Percentiles rank a stretch among this genome's conserved stretches.
Evolutionary conservation across 2,797 vertebrate species (phyloP).

Genomic region (Macropus fuliginosus): DNA sequence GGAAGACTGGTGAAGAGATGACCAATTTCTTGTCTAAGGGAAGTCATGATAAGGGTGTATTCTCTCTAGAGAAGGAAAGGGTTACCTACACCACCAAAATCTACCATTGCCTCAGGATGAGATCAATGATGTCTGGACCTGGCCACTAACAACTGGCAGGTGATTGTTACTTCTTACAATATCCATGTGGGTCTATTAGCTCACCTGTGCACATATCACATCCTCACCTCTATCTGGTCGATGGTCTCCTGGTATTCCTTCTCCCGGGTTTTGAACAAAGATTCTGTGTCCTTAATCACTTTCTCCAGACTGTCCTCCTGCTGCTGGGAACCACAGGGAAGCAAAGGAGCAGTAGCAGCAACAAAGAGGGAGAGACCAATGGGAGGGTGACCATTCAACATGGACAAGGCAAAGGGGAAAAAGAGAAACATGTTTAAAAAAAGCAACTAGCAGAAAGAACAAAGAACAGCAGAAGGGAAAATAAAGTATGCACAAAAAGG

Average conservation of each 20-base stretch:
- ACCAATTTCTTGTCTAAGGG: not conserved
- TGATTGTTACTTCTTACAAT: not conserved
- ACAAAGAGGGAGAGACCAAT: conserved; percentile 22
- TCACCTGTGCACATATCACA: conserved; percentile 75
- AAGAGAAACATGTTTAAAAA: conserved; percentile 40
- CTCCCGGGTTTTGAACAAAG: conserved; percentile 96
- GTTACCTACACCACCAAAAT: not conserved
- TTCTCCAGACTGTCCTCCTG: conserved; percentile 97
- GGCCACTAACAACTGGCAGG: fast-evolving
- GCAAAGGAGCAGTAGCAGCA: not conserved
- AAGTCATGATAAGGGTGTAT: not conserved
- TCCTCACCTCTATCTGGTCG: conserved; percentile 96
- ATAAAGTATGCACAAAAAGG: not conserved
- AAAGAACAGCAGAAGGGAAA: not conserved
- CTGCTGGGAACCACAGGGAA: conserved; percentile 74
- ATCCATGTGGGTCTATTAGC: not conserved
- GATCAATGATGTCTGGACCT: too few relatives aligned
- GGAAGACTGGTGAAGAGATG: not conserved
- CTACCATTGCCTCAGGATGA: not conserved
- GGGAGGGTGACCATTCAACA: fast-evolving
- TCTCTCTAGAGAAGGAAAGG: not conserved
- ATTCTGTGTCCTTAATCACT: conserved; percentile 98
- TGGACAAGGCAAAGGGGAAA: not conserved
- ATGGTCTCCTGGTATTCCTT: conserved; percentile 99
- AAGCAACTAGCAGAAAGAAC: not conserved